Percentiles rank a stretch among this genome's conserved stretches.
phyloP scores from a whole-genome alignment of 2,113 vertebrate genomes.

The Hystrix cristata region DNA sequence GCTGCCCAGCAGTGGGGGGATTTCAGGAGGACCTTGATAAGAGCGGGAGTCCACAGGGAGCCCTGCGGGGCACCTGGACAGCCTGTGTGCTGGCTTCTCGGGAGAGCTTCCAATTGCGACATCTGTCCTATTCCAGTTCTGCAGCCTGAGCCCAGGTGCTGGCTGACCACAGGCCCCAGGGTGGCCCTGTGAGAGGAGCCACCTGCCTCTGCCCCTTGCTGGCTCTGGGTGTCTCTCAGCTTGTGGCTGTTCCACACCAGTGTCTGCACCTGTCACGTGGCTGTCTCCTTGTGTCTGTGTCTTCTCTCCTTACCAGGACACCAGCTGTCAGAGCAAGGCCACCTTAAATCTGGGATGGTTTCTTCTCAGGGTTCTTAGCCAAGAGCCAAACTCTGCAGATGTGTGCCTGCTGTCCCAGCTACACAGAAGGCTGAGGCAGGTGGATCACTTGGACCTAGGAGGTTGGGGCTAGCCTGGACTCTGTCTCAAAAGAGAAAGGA shows the following conservation, averaged over 20 bases:
- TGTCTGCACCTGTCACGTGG: fast-evolving
- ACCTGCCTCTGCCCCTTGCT: neutral
- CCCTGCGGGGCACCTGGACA: neutral
- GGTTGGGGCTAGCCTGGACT: neutral
- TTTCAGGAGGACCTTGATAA: neutral
- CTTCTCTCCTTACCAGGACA: neutral
- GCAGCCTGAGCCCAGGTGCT: fast-evolving
- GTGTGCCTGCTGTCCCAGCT: neutral
- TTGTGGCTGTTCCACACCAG: fast-evolving
- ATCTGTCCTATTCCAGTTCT: fast-evolving
- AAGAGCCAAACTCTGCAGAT: neutral
- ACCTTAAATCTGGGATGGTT: neutral
- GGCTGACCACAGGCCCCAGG: fast-evolving
- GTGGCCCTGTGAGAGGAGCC: fast-evolving
- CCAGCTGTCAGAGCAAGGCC: fast-evolving
- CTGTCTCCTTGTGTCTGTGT: too few relatives aligned
- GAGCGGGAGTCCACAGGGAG: neutral
- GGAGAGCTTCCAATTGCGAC: neutral
- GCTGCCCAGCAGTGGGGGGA: fast-evolving
- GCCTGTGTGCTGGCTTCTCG: too few relatives aligned
- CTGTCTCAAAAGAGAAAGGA: neutral
- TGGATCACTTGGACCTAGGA: neutral
- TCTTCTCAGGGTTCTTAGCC: neutral
- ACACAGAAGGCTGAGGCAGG: neutral
- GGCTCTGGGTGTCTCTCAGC: fast-evolving